phyloP scores from a whole-genome alignment of 2,888 invertebrate species.

The Zhengitettix transpicula region DNA sequence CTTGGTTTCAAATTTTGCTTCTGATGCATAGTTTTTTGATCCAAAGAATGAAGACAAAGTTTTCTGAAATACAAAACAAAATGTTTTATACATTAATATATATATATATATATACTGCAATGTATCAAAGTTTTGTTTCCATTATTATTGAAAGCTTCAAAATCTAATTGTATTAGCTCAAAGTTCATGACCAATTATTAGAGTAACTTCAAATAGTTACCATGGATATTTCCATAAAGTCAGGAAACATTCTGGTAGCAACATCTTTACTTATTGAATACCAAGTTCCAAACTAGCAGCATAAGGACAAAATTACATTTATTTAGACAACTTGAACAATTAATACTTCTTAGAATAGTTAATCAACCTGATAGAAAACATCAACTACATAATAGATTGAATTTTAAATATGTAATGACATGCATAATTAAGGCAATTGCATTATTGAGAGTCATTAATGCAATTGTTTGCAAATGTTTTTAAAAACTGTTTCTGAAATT shows the following conservation, averaged over 20 bases:
- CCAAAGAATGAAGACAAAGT: slow-evolving; percentile 14
- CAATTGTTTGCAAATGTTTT: too few species aligned
- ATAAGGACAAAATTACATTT: background rate
- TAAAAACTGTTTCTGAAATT: too few species aligned
- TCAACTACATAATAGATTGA: too few species aligned
- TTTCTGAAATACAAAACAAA: slow-evolving; percentile 12
- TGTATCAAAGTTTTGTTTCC: background rate
- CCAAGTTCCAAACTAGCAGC: slow-evolving; percentile 13
- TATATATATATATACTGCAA: background rate
- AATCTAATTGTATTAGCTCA: too few species aligned
- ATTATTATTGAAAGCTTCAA: background rate
- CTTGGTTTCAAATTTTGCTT: slow-evolving; percentile 25
- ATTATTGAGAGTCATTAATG: too few species aligned
- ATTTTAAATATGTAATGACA: too few species aligned
- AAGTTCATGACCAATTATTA: too few species aligned
- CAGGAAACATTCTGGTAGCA: slow-evolving; percentile 13
- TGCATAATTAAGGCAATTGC: too few species aligned
- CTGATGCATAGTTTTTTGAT: slow-evolving; percentile 19
- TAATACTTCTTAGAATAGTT: too few species aligned
- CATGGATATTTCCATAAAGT: slow-evolving; percentile 16
- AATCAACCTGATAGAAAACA: too few species aligned
- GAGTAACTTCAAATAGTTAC: slow-evolving; percentile 6
- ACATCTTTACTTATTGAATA: slow-evolving; percentile 14
- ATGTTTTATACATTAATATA: background rate
- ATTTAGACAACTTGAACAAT: too few species aligned